These are phyloP conservation scores for Taxidea taxus DNA, from an alignment of 2,113 vertebrate genomes.

Conservation along the genomic window DNA sequence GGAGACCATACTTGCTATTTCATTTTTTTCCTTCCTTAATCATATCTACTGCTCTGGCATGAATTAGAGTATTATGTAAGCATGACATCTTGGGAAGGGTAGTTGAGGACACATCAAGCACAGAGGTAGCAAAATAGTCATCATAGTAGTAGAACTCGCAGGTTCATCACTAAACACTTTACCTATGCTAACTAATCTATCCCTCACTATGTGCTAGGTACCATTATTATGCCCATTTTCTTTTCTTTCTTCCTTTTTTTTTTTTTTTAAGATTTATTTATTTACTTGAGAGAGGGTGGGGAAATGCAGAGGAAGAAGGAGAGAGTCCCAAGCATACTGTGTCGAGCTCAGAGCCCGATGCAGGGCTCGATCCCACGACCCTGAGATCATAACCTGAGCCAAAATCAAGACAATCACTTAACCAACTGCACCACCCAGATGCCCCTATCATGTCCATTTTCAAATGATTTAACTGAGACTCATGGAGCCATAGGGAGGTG, in stretches of 20 bases:
- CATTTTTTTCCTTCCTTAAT: neutral
- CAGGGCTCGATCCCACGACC: neutral
- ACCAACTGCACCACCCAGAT: neutral
- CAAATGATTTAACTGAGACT: neutral
- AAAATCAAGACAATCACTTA: neutral
- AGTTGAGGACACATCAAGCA: neutral
- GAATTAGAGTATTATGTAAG: neutral
- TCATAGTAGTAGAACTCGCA: neutral
- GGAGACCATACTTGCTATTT: neutral
- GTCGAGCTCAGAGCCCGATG: neutral
- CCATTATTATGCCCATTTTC: neutral
- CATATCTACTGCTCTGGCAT: neutral
- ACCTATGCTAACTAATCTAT: neutral
- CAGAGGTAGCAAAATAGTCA: neutral
- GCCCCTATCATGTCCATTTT: neutral
- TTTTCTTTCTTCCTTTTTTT: too few relatives aligned
- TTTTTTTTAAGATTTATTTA: neutral
- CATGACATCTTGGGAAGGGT: neutral
- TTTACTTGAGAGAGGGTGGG: neutral
- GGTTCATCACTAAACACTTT: neutral
- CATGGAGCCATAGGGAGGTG: neutral
- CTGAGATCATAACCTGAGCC: neutral
- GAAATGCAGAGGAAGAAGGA: neutral
- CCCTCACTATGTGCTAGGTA: neutral
- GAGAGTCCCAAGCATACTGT: neutral